phyloP scores from a whole-genome alignment of 2,888 invertebrate genomes.

The Heteropelma amictum region DNA sequence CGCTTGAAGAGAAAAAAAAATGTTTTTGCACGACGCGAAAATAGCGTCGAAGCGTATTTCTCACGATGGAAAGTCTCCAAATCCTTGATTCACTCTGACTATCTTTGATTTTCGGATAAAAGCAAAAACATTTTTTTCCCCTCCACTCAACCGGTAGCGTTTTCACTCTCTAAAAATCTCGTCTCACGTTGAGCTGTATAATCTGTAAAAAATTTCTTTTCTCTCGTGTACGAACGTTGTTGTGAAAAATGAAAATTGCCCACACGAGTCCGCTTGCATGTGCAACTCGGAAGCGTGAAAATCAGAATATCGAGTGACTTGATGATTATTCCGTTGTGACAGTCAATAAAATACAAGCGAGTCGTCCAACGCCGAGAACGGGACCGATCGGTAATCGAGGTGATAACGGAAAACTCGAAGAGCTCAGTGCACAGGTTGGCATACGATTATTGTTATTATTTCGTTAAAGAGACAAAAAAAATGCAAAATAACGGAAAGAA shows the following conservation, averaged over 20 bases:
- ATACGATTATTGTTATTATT: no score
- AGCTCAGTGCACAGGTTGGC: constrained; percentile 80
- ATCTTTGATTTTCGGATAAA: background rate
- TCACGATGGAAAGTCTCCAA: no score
- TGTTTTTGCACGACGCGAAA: no score
- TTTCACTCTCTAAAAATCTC: no score
- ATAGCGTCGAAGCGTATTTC: no score
- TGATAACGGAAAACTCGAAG: constrained; percentile 81
- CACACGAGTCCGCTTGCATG: background rate
- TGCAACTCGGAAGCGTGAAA: background rate
- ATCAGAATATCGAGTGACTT: background rate
- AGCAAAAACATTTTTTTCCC: background rate
- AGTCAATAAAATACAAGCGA: constrained; percentile 80
- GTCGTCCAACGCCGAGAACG: constrained; percentile 75
- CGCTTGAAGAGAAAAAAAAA: no score
- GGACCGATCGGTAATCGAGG: constrained; percentile 77
- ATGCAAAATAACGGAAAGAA: no score
- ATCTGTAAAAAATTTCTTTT: constrained; percentile 16
- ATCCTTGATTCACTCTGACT: no score
- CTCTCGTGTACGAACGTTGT: background rate
- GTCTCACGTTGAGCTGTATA: background rate
- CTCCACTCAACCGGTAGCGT: no score
- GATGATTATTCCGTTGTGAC: constrained; percentile 31
- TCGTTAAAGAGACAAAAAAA: no score
- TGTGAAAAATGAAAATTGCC: background rate